Conservation (phyloP, 2,888 invertebrate species). For the Portevinia maculata region DNA sequence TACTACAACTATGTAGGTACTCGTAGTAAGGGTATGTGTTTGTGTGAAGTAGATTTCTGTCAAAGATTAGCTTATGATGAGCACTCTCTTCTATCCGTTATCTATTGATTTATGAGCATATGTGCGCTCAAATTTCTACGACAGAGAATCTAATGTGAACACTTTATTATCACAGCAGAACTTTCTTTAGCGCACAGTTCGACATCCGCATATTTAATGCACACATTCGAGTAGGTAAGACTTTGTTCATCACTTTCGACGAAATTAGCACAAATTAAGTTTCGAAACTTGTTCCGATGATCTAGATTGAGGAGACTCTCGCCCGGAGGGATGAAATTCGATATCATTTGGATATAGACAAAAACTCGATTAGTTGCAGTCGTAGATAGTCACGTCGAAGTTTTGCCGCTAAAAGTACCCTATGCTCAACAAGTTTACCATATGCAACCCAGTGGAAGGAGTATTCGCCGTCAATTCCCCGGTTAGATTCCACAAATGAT, state of each 20-base stretch:
- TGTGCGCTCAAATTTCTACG: constrained; percentile 55
- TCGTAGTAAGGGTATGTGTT: background rate
- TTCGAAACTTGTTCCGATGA: constrained; percentile 70
- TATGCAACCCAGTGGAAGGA: constrained; percentile 6
- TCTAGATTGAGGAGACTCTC: constrained; percentile 60
- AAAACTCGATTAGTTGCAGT: constrained; percentile 67
- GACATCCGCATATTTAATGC: constrained; percentile 15
- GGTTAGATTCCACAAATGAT: constrained; percentile 61
- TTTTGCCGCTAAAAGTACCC: constrained; percentile 19
- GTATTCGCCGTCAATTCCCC: constrained; percentile 17
- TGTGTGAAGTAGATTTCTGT: constrained; percentile 47
- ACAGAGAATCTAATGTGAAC: constrained; percentile 50
- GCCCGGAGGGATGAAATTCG: constrained; percentile 69
- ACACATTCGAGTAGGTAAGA: constrained; percentile 32
- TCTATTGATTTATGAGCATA: constrained; percentile 72
- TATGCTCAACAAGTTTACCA: constrained; percentile 62
- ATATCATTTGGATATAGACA: constrained; percentile 61
- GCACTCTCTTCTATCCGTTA: constrained; percentile 16
- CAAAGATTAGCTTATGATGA: constrained; percentile 59
- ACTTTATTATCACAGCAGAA: constrained; percentile 67
- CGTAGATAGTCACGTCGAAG: background rate
- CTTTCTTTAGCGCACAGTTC: constrained; percentile 59
- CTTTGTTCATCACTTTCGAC: constrained; percentile 49
- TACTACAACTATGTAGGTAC: constrained; percentile 50
- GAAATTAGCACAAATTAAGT: constrained; percentile 71